These are phyloP conservation scores for Dioctria linearis DNA, from an alignment of 2,888 invertebrate species.

Conservation along the genomic window DNA sequence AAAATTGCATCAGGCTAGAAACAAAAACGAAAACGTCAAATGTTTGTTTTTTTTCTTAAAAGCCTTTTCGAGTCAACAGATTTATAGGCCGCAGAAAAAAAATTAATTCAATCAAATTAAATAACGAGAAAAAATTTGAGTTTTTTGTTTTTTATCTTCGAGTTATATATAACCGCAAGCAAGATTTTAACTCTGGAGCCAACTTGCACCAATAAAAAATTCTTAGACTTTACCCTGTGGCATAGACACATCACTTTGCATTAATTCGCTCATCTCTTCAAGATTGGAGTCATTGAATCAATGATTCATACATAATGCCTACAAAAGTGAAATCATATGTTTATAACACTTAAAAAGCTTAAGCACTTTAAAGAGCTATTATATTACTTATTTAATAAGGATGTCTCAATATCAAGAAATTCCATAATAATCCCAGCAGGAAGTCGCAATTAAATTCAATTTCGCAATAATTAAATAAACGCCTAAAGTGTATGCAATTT, in stretches of 20 bases:
- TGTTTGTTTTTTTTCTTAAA: no score
- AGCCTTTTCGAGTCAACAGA: no score
- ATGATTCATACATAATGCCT: neutral
- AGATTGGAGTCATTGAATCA: neutral
- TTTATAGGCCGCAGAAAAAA: no score
- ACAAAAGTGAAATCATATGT: no score
- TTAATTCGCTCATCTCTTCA: neutral
- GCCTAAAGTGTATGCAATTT: constrained; percentile 28
- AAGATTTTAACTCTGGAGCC: neutral
- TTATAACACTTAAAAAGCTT: no score
- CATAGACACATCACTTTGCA: neutral
- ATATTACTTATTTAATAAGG: constrained; percentile 22
- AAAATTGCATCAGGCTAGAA: no score
- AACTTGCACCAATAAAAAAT: constrained; percentile 2
- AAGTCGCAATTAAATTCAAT: constrained; percentile 11
- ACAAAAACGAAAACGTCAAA: no score
- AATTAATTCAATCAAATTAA: neutral
- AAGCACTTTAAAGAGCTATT: neutral
- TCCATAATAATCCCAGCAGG: neutral
- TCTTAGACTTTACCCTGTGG: constrained; percentile 27
- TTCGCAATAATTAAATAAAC: constrained; percentile 26
- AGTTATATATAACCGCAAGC: constrained; percentile 23
- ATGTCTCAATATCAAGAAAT: constrained; percentile 4
- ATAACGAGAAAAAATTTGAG: constrained; percentile 20
- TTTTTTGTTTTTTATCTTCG: constrained; percentile 1